Conservation (phyloP, 2,888 invertebrate species). For the Polydesmus complanatus region DNA sequence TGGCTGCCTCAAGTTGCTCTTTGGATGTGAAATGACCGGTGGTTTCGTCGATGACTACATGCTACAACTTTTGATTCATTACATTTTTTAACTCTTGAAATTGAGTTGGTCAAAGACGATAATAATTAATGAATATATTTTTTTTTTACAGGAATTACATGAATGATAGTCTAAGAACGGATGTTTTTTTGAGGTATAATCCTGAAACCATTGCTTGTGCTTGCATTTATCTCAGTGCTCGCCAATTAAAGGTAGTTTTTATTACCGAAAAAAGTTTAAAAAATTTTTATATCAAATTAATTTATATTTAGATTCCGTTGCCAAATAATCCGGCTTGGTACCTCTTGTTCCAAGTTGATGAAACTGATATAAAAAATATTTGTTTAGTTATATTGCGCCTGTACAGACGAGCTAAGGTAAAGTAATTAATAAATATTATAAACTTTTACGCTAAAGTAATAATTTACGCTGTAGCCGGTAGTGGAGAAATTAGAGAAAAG, state of each 20-base stretch:
- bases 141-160: slow-evolving; percentile 68
- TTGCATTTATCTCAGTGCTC: slow-evolving; percentile 91
- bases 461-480: slow-evolving; percentile 39
- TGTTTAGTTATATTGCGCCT: slow-evolving; percentile 65
- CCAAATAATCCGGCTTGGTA: slow-evolving; percentile 86
- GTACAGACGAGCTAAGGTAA: slow-evolving; percentile 68
- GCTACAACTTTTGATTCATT: background rate
- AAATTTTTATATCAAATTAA: too few species aligned
- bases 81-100: background rate
- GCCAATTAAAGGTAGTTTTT: slow-evolving; percentile 56
- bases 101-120: background rate
- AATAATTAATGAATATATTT: background rate
- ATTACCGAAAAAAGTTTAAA: too few species aligned
- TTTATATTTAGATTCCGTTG: slow-evolving; percentile 43
- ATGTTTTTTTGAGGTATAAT: slow-evolving; percentile 87
- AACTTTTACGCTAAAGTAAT: background rate
- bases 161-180: slow-evolving; percentile 95
- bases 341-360: slow-evolving; percentile 66
- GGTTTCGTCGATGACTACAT: background rate
- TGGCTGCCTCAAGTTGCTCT: background rate
- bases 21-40: background rate
- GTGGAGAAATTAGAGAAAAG: slow-evolving; percentile 56
- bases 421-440: slow-evolving; percentile 22
- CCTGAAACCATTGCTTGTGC: slow-evolving; percentile 98
- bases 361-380: slow-evolving; percentile 70